phyloP scores from a whole-genome alignment of 2,888 invertebrate genomes.

The Tigriopus californicus region DNA sequence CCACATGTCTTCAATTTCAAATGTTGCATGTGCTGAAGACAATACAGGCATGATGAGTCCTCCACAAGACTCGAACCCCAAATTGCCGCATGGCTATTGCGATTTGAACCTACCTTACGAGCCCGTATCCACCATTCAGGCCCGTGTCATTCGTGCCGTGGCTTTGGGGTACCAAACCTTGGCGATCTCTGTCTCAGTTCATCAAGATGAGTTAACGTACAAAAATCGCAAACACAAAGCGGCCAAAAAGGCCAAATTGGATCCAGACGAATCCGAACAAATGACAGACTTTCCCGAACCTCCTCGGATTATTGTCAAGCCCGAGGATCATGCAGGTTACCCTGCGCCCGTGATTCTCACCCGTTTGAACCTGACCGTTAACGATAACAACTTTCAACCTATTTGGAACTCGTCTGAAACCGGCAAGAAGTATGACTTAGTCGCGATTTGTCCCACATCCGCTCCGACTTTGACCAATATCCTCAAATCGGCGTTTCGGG shows the following conservation, averaged over 20 bases:
- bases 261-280: background rate
- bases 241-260: background rate
- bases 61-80: too few species aligned
- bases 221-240: background rate
- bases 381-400: constrained; percentile 9
- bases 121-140: background rate
- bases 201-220: background rate
- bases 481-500: constrained; percentile 8
- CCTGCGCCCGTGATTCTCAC: background rate
- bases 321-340: background rate
- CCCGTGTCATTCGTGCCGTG: background rate
- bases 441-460: constrained; percentile 7
- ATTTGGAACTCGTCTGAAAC: constrained; percentile 2
- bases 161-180: background rate
- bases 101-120: background rate
- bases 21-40: too few species aligned
- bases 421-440: constrained; percentile 9
- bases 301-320: background rate
- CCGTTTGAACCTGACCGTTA: constrained; percentile 1
- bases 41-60: too few species aligned
- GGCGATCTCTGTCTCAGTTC: background rate
- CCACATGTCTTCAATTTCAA: too few species aligned
- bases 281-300: constrained; percentile 14
- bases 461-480: background rate
- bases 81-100: background rate